Percentiles rank a stretch among this genome's conserved stretches.
Conservation (phyloP, 2,888 invertebrate genomes). For the Resseliella maxima region DNA sequence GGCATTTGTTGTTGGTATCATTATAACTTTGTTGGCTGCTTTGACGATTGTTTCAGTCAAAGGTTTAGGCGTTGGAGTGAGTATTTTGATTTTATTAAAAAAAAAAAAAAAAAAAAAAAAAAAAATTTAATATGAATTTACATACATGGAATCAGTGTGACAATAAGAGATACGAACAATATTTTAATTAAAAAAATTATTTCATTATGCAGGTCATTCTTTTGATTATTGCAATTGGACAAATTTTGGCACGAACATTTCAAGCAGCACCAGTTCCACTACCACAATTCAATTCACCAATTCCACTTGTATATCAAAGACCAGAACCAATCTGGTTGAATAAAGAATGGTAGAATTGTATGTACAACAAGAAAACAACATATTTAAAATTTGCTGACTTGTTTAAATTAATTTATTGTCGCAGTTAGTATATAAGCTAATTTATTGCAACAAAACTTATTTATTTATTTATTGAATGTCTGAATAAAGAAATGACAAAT, state of each 20-base stretch:
- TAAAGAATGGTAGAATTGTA: constrained; percentile 65
- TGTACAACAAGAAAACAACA: neutral
- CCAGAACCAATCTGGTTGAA: constrained; percentile 66
- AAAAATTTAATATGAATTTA: neutral
- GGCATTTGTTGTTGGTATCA: constrained; percentile 81
- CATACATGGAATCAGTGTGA: no score
- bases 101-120: neutral
- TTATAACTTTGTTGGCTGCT: constrained; percentile 77
- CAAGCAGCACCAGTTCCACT: constrained; percentile 68
- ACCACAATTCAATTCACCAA: constrained; percentile 64
- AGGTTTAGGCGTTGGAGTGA: constrained; percentile 78
- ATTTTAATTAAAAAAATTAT: constrained; percentile 9
- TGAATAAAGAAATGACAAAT: neutral
- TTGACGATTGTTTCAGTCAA: constrained; percentile 80
- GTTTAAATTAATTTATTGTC: constrained; percentile 20
- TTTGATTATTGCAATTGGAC: constrained; percentile 72
- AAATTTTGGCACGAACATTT: constrained; percentile 67
- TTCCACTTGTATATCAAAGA: constrained; percentile 67
- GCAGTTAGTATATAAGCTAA: neutral
- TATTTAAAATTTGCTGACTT: neutral
- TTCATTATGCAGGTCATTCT: constrained; percentile 65
- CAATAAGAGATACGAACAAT: no score
- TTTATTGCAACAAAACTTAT: neutral
- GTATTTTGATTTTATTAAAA: constrained; percentile 57
- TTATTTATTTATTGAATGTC: constrained; percentile 41